phyloP scores from a whole-genome alignment of 2,888 invertebrate species.

The Eurytoma adleriae region DNA sequence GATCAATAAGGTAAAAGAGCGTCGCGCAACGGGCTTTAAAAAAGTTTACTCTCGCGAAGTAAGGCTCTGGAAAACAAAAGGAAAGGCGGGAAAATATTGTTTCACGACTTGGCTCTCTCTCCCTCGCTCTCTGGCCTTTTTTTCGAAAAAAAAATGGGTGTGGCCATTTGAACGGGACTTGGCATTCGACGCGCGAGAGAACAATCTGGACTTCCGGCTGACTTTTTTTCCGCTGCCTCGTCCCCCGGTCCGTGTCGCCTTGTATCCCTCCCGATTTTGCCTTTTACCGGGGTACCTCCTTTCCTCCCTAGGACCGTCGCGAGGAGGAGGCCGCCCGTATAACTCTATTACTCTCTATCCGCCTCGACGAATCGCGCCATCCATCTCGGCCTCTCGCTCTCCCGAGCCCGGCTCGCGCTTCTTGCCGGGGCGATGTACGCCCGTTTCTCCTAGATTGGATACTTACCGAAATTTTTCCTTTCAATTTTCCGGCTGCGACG shows the following conservation, averaged over 20 bases:
- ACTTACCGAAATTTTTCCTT: conserved; percentile 48
- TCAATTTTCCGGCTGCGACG: conserved; percentile 33
- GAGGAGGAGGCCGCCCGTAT: conserved; percentile 2
- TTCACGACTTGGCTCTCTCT: conserved; percentile 49
- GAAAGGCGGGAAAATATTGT: conserved; percentile 50
- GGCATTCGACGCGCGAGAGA: conserved; percentile 52
- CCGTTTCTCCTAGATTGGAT: conserved; percentile 42
- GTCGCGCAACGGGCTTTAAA: conserved; percentile 51
- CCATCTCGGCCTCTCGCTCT: conserved; percentile 23
- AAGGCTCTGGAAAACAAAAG: conserved; percentile 47
- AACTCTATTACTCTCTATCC: conserved; percentile 49
- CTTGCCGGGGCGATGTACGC: conserved; percentile 6
- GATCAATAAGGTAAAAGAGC: conserved; percentile 55
- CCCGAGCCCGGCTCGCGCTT: not conserved
- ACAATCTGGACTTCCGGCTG: conserved; percentile 48
- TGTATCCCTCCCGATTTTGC: conserved; percentile 3
- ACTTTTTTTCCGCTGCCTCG: conserved; percentile 37
- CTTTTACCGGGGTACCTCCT: conserved; percentile 14
- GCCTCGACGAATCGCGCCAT: conserved; percentile 42
- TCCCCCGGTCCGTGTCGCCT: not conserved
- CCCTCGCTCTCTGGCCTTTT: not conserved
- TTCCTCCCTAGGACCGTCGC: not conserved
- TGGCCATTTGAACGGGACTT: conserved; percentile 52
- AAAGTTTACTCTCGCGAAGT: conserved; percentile 53
- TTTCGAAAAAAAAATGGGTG: conserved; percentile 42